These are phyloP conservation scores for Podotricha telesiphe DNA, from an alignment of 2,888 invertebrate species.

Conservation along the genomic window DNA sequence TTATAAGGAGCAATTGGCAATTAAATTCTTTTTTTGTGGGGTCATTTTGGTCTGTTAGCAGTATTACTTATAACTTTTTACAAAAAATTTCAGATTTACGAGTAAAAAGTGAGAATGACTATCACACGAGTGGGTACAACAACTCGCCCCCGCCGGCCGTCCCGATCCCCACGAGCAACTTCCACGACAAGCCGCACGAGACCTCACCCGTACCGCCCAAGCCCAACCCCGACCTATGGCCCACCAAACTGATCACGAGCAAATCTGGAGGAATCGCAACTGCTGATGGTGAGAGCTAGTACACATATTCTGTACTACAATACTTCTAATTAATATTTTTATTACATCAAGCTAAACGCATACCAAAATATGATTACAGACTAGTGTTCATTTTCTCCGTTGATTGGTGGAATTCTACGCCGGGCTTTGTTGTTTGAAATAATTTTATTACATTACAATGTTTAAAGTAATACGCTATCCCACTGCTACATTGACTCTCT, in stretches of 20 bases:
- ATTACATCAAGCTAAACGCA: no score
- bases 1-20: constrained; percentile 6
- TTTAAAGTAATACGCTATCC: no score
- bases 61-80: background rate
- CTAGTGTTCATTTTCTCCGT: no score
- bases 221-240: constrained; percentile 85
- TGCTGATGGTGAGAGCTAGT: constrained; percentile 87
- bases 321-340: no score
- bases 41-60: background rate
- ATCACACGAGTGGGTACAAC: constrained; percentile 80
- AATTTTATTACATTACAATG: no score
- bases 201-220: constrained; percentile 82
- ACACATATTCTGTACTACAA: background rate
- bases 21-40: constrained; percentile 1
- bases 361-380: no score
- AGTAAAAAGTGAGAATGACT: constrained; percentile 87
- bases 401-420: no score
- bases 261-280: constrained; percentile 93
- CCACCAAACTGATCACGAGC: constrained; percentile 85
- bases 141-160: constrained; percentile 84
- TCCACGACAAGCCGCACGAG: constrained; percentile 74
- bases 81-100: constrained; percentile 85
- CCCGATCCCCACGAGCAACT: constrained; percentile 74
- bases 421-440: no score
- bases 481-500: no score